These are phyloP conservation scores for Athalia cordata DNA, from an alignment of 2,888 invertebrate genomes.

Conservation along the genomic window DNA sequence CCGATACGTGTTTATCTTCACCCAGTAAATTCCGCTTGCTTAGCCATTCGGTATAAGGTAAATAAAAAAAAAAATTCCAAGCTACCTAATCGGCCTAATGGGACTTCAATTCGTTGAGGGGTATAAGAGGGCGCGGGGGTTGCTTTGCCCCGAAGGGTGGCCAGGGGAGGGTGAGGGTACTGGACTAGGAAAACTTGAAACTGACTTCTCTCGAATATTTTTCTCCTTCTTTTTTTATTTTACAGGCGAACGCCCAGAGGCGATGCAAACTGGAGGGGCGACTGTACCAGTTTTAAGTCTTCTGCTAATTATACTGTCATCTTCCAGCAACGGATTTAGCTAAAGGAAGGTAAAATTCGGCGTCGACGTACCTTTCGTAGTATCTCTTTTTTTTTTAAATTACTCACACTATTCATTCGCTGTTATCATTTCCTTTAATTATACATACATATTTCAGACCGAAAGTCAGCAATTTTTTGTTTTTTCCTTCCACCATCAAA, in stretches of 20 bases:
- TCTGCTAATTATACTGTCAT: conserved; percentile 43
- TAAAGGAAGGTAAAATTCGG: conserved; percentile 7
- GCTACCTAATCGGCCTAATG: conserved; percentile 27
- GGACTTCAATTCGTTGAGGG: conserved; percentile 34
- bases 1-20: conserved; percentile 6
- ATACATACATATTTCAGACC: background rate
- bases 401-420: background rate
- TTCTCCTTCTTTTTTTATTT: conserved; percentile 1
- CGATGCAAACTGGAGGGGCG: conserved; percentile 37
- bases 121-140: conserved; percentile 6
- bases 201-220: conserved; percentile 15
- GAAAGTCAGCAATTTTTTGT: background rate
- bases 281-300: conserved; percentile 38
- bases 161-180: background rate
- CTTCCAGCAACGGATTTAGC: conserved; percentile 42
- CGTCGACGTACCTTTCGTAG: conserved; percentile 6
- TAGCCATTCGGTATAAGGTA: background rate
- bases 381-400: conserved; percentile 17
- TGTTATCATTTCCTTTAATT: background rate
- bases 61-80: conserved; percentile 14
- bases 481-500: no score
- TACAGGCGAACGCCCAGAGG: conserved; percentile 37
- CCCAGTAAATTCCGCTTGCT: background rate
- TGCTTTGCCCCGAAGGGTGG: background rate
- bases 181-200: conserved; percentile 20